Base-by-base conservation (phyloP, 2,888 invertebrate species). In the Hyposoter dolosus region DNA sequence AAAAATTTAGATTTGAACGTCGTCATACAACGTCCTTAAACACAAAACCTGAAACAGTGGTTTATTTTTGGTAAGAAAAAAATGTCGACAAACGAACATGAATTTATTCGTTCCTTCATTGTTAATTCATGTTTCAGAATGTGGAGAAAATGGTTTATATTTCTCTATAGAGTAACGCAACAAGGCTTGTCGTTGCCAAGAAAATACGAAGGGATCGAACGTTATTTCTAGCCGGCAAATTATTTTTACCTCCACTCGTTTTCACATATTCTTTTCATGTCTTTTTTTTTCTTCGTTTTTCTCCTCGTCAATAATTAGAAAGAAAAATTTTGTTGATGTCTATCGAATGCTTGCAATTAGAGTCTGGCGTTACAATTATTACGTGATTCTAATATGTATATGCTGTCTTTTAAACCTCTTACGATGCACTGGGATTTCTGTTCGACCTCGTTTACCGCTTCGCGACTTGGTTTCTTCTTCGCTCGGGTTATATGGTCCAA, bases 381-480 rank as follows among this genome's bases (percentile, higher is more conserved):
- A 86, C 83, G 86, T 84, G 82, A 84, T 75, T 69, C 45, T 69
- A 3, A 12, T 69, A 82, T 56, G 43, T 50, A 71, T 71, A 35
- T 35, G 23, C 28, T 40, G 40, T 50, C 65, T 17, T 66, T 69
- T 84, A 86, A 86, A 84, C 83, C 86, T 86, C 83, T 86, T 86
- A 86, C 83, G 86, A 86, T 84, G 82, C 68, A 23, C 76, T 78
- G 82, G 86, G 86, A 78, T 84, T 82, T 86, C 86, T 79, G 75
- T 84, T 82, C 83, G 86, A 82, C 86, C 86, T 84, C 83, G 78
- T 86, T 86, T 76, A 68, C 60, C 75, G 68, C 75, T 32, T 53
- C 43, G 66, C 66, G 68, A 69, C 68, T 82, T 75, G 23, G 60
- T 74, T 72, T 69, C 66, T 74, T 81, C 80, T 74, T 82, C 56